phyloP scores from a whole-genome alignment of 37 sponge, comb jelly and placozoan genomes.

The Eunapius fragilis region DNA sequence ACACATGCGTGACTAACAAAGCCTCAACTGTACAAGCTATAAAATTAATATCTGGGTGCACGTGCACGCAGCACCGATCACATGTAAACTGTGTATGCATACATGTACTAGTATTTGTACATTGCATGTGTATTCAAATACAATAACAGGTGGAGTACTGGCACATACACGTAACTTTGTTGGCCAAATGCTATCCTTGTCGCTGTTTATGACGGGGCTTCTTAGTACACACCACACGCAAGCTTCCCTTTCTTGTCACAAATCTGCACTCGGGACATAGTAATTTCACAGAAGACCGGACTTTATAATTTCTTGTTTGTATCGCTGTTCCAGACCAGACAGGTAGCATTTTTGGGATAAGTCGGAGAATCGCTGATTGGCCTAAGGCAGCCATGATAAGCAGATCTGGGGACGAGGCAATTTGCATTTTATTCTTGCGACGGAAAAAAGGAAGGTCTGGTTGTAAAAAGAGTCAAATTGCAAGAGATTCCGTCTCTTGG shows the following conservation, averaged over 20 bases:
- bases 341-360: background rate
- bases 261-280: slow-evolving; percentile 75
- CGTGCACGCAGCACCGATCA: too few relatives aligned
- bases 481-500: background rate
- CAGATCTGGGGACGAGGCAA: background rate
- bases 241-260: slow-evolving; percentile 69
- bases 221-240: slow-evolving; percentile 72
- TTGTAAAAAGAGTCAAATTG: background rate
- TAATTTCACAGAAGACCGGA: slow-evolving; percentile 57
- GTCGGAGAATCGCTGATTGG: background rate
- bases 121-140: background rate
- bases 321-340: background rate
- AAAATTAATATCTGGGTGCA: too few relatives aligned
- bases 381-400: background rate
- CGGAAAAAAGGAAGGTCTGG: too few relatives aligned
- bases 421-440: too few relatives aligned
- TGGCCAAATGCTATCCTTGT: slow-evolving; percentile 52
- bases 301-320: slow-evolving; percentile 64
- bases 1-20: too few relatives aligned
- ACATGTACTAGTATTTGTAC: background rate
- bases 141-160: background rate
- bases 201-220: slow-evolving; percentile 85
- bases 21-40: too few relatives aligned
- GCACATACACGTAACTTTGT: background rate
- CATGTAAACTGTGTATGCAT: background rate